Percentiles rank a stretch among this genome's conserved stretches.
Conservation (phyloP, 2,797 vertebrate genomes). For the Limosa lapponica region DNA sequence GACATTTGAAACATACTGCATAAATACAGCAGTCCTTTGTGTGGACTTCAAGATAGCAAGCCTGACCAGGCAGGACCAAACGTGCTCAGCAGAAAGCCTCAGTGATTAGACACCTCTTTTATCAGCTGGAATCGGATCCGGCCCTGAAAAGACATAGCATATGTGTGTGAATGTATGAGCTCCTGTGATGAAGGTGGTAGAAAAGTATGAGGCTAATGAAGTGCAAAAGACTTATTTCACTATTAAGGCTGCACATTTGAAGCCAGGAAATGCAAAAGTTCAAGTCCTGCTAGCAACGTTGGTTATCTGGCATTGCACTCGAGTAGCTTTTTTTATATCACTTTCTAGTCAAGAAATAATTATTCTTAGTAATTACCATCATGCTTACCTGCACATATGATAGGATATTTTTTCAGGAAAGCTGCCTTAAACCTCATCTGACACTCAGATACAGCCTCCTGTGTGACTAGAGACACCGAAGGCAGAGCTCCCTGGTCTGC, state of each 20-base stretch:
- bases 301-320: background rate
- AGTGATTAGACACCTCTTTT: background rate
- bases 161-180: background rate
- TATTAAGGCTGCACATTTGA: background rate
- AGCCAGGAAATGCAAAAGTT: conserved; percentile 64
- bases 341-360: background rate
- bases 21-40: conserved; percentile 4
- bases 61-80: background rate
- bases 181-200: background rate
- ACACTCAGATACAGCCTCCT: background rate
- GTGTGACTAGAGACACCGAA: fast-evolving
- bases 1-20: background rate
- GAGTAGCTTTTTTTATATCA: background rate
- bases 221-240: background rate
- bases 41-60: background rate
- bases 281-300: background rate
- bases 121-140: background rate
- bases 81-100: background rate
- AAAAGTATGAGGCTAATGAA: background rate
- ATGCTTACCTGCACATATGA: background rate
- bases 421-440: background rate
- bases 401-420: background rate
- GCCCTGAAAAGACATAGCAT: background rate
- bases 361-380: background rate
- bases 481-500: background rate